Percentiles rank a stretch among this genome's conserved stretches.
Conservation (phyloP, 2,888 invertebrate species). For the Herminia tarsipennalis region DNA sequence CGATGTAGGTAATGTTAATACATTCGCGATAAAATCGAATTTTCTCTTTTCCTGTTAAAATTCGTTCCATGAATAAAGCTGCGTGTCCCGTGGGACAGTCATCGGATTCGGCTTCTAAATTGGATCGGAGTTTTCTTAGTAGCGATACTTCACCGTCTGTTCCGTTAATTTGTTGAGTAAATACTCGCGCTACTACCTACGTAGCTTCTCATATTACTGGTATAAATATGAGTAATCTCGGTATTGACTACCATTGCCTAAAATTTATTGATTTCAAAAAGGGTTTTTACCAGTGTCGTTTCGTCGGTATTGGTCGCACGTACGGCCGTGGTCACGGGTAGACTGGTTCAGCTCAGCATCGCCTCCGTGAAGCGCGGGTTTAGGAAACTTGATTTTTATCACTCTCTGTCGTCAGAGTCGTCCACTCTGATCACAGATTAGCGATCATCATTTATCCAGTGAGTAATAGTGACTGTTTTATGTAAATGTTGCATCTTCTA, state of each 20-base stretch:
- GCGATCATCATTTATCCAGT: too few relatives aligned
- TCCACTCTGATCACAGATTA: too few relatives aligned
- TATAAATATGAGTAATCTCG: conserved; percentile 35
- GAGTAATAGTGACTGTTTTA: too few relatives aligned
- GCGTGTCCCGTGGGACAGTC: conserved; percentile 69
- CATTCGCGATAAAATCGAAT: conserved; percentile 58
- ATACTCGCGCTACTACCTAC: conserved; percentile 43
- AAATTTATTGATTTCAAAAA: conserved; percentile 13
- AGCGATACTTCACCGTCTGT: conserved; percentile 65
- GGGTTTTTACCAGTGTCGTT: too few relatives aligned
- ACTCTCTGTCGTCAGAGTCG: too few relatives aligned
- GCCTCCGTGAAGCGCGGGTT: too few relatives aligned
- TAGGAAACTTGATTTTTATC: too few relatives aligned
- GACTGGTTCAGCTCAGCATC: too few relatives aligned
- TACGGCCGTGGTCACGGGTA: too few relatives aligned
- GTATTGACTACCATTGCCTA: conserved; percentile 8
- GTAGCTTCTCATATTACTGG: conserved; percentile 29
- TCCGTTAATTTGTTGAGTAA: conserved; percentile 45
- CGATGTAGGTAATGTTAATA: conserved; percentile 41
- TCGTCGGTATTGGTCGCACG: too few relatives aligned
- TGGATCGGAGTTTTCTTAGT: conserved; percentile 72
- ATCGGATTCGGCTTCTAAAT: conserved; percentile 73
- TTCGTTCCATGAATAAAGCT: conserved; percentile 73
- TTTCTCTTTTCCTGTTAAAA: conserved; percentile 63
- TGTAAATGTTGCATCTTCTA: too few relatives aligned